A percentile compares a stretch with the other conserved stretches of the same genome.
phyloP scores from a whole-genome alignment of 2,113 vertebrate genomes.

The Bothrops jararaca region DNA sequence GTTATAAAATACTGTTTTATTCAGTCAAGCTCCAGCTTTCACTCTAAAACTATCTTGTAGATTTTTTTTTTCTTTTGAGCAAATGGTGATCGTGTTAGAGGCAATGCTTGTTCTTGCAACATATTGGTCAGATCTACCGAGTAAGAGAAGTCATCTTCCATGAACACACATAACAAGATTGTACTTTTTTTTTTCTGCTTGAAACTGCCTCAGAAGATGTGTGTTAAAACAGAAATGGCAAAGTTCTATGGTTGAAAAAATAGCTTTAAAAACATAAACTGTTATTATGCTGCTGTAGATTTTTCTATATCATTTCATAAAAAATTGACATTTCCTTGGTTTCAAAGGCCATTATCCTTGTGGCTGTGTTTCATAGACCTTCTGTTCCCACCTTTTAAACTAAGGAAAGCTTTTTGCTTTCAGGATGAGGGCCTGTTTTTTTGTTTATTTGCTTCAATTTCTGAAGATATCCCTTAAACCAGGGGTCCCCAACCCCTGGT shows the following conservation, averaged over 20 bases:
- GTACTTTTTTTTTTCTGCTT: neutral
- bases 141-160: neutral
- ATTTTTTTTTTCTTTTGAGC: neutral
- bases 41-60: neutral
- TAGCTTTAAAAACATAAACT: neutral
- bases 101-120: neutral
- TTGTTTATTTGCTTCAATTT: neutral
- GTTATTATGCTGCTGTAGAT: neutral
- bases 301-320: neutral
- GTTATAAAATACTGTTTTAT: neutral
- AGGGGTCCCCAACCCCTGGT: too few relatives aligned
- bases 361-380: neutral
- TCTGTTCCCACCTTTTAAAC: neutral
- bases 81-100: neutral
- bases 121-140: neutral
- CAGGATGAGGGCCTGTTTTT: neutral
- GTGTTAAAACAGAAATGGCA: neutral
- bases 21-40: constrained; percentile 12
- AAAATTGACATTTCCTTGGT: neutral
- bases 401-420: neutral
- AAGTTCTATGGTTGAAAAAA: neutral
- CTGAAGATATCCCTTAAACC: neutral
- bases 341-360: neutral
- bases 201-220: neutral
- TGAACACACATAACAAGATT: neutral